Evolutionary conservation across 1,140 invertebrate species (phyloP), one percentile per base, ranked within the genome.

Genomic region (Gryllus bimaculatus): DNA sequence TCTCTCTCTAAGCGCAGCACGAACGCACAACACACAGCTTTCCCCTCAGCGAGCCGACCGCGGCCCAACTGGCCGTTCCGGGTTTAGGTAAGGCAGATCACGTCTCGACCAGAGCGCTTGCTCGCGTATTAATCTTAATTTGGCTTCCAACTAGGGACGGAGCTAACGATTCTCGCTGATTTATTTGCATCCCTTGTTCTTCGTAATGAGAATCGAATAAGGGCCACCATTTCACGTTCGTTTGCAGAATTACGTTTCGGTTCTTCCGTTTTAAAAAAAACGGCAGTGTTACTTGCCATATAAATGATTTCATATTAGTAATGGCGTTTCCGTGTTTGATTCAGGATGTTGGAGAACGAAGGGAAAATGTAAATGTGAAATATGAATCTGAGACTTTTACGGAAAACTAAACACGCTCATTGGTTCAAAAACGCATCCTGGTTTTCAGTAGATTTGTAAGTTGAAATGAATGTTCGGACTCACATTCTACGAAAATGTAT

Each of bases 291-390:
- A 66, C 54, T 66, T 66, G 54, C 54, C 54, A 66, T 66, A 66
- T 66, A 66, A 66, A 66, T 66, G 54, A 66, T 66, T 66, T 66
- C 10, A 66, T 66, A 66, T 66, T 66, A 66, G 54, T 66, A 66
- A 66, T 66, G 10, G 54, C 54, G 18, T 66, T 66, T 66, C 18
- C 54, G 54, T 66, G 54, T 66, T 39, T 10, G 54, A 66, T 66
- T 66, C 54, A 18, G 18, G 18, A 66, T 10, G 54, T 13, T 18
- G 18, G 18, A 18, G 10, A 10, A 13, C 18, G 54, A 7, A 66
- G 54, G 18, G 54, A 66, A 13, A 66, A 66, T 18, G 54, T 66
- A 66, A 66, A 66, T 66, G 18, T 66, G 18, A 66, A 66, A 13
- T 10, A 66, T 66, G 54, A 18, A 66, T 18, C 54, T 10, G 54